Evolutionary conservation across 2,113 vertebrate species (phyloP).

Genomic region (Pelecanus crispus): DNA sequence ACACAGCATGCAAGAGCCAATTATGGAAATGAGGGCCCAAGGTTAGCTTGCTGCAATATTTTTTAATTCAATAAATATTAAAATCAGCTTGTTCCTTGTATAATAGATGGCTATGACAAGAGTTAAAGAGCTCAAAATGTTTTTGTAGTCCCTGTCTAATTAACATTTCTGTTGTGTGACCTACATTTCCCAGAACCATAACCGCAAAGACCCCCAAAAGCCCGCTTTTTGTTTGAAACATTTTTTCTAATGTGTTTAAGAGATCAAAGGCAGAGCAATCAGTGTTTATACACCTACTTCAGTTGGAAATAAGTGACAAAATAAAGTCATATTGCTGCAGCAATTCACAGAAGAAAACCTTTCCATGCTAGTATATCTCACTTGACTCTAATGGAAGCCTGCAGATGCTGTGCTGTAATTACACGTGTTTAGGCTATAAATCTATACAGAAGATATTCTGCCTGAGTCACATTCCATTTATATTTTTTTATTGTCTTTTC

Average conservation of each 20-base stretch:
- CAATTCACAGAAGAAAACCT: background rate
- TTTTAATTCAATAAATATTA: conserved; percentile 67
- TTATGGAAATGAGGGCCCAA: conserved; percentile 60
- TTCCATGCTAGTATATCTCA: background rate
- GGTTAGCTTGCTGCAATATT: conserved; percentile 53
- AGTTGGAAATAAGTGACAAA: background rate
- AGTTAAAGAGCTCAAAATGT: conserved; percentile 59
- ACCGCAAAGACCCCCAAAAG: background rate
- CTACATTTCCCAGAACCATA: background rate
- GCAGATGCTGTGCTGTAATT: background rate
- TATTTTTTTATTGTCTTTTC: background rate
- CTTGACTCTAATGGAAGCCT: conserved; percentile 21
- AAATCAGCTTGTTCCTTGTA: conserved; percentile 54
- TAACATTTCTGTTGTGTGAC: conserved; percentile 34
- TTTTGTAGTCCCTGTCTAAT: conserved; percentile 61
- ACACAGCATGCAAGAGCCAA: conserved; percentile 31
- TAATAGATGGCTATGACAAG: conserved; percentile 59
- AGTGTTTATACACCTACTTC: background rate
- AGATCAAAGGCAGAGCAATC: conserved; percentile 18
- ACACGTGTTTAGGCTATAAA: background rate
- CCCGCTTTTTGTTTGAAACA: background rate
- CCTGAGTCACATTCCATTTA: background rate
- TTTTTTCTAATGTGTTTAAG: background rate
- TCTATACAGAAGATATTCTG: background rate
- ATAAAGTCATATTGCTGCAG: background rate